Conservation (phyloP, 2,113 vertebrate species). For the cattle (Bos taurus) region ARS-UCD2.0 NC_037342.1:82050501-82051000, state of each 20-base stretch:
- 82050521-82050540: background rate
- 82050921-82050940: background rate
- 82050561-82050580: background rate
- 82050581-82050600: background rate
- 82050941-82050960: background rate
- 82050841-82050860: background rate
- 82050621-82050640: background rate
- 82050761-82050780: background rate
- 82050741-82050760: background rate
- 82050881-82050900: background rate
- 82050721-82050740: background rate
- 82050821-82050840: background rate
- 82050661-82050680: accelerated
- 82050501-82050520: background rate
- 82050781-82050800: accelerated
- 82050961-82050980: background rate
- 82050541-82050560: background rate
- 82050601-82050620: background rate
- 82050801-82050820: background rate
- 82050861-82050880: background rate
- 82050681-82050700: background rate
- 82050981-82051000: background rate
- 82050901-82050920: background rate
- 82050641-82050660: background rate
- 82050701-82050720: background rate